phyloP scores from a whole-genome alignment of 1,140 invertebrate genomes.

The Hypsibius dujardini region DNA sequence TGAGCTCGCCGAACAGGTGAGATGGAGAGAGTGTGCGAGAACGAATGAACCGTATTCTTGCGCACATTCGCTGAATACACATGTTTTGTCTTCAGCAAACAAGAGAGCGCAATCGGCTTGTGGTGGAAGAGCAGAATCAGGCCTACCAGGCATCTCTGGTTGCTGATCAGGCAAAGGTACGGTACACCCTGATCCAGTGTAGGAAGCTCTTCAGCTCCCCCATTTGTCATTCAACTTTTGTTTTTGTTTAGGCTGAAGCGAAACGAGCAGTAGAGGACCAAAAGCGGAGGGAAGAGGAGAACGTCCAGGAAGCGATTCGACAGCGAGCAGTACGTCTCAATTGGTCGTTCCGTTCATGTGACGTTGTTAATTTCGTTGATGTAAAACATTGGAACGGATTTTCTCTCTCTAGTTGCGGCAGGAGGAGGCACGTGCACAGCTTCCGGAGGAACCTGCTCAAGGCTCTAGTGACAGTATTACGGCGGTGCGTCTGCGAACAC shows the following conservation, averaged over 20 bases:
- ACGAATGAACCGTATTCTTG: too few relatives aligned
- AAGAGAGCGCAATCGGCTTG: background rate
- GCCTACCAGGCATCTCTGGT: background rate
- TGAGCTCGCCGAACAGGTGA: background rate
- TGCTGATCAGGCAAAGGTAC: slow-evolving; percentile 4
- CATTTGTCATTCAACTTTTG: background rate
- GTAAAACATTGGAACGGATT: background rate
- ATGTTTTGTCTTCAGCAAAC: background rate
- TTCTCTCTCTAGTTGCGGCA: background rate
- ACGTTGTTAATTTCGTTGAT: background rate
- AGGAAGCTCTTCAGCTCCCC: background rate
- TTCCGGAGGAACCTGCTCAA: background rate
- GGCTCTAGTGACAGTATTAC: background rate
- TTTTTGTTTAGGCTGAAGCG: background rate
- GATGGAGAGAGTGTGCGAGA: too few relatives aligned
- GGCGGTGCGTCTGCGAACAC: background rate
- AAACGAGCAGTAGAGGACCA: background rate
- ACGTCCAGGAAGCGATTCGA: background rate
- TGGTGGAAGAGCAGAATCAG: slow-evolving; percentile 13
- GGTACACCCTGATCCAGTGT: background rate
- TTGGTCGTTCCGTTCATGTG: background rate
- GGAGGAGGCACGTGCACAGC: background rate
- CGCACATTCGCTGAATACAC: too few relatives aligned
- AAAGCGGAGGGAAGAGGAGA: background rate
- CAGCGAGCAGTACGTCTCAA: background rate